Base-by-base conservation (phyloP, 2,797 vertebrate species). In the Dallia pectoralis region DNA sequence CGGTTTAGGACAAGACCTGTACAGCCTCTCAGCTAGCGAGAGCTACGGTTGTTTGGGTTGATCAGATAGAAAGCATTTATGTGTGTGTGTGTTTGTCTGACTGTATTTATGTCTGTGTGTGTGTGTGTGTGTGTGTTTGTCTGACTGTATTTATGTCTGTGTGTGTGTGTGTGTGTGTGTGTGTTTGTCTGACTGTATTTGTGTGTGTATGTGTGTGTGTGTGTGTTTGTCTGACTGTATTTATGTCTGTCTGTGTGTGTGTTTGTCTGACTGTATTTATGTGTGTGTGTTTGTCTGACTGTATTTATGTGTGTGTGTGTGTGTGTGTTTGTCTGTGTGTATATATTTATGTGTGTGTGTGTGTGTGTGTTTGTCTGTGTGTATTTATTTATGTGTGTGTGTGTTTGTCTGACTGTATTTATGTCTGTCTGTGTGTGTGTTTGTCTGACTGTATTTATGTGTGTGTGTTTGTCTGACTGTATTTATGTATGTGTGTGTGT, bases 191-290 rank as follows among this genome's bases (percentile, higher is more conserved):
- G 66, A 51, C 47, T 25, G 72, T 56, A 69, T 36, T 61, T 77
- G 70, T 33, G 63, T 78, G 48, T 73, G 74, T 79, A 72, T 59
- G 56, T 69, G 70, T 48, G 63, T 74, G 72, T 64, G 5, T 47
- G 9, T 29, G 33, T 59, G 27, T 78, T 64, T 66, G 64, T 49
- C 30, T 48, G 48, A 36, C 15, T n/a, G n/a, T n/a, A n/a, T n/a
- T n/a, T n/a, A n/a, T 78, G 51, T 48, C 36, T 30, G 36, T 40
- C 5, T 40, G 36, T 40, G 2, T 44, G 33, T 48, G 29, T 72
- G 48, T n/a, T n/a, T n/a, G n/a, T n/a, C n/a, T n/a, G n/a, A n/a
- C n/a, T n/a, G n/a, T n/a, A n/a, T n/a, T n/a, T 47, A 16, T 72
- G 30, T 73, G 73, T 40, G 22, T 40, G 64, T 1, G 27, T 27